Conservation (phyloP, 1,140 invertebrate genomes). For the Trachelipus rathkii region DNA sequence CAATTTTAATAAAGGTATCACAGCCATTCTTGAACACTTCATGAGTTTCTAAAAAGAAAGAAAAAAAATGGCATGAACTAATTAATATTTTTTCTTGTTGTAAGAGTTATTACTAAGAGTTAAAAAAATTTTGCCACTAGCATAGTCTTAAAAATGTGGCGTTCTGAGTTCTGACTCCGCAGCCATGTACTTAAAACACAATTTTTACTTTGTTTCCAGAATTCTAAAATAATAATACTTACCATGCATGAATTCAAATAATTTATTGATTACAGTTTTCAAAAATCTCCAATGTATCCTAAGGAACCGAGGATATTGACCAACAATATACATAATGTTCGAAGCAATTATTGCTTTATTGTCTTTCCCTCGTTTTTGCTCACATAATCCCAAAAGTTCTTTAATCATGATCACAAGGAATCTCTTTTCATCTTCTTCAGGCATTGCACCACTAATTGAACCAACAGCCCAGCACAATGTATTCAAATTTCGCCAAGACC, state of each 20-base stretch:
- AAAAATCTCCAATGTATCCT: conserved; percentile 99
- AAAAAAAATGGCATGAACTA: conserved; percentile 24
- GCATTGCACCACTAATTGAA: conserved; percentile 97
- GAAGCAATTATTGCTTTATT: conserved; percentile 99
- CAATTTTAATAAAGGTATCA: conserved; percentile 99
- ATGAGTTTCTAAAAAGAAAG: conserved; percentile 86
- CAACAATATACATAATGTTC: conserved; percentile 99
- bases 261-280: conserved; percentile 99
- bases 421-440: conserved; percentile 98
- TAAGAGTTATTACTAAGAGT: too few relatives aligned
- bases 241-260: conserved; percentile 99
- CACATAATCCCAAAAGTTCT: conserved; percentile 94
- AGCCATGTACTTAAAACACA: too few relatives aligned
- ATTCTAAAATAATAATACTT: too few relatives aligned
- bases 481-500: conserved; percentile 99
- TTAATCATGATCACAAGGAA: conserved; percentile 99
- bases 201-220: too few relatives aligned
- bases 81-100: background rate
- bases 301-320: conserved; percentile 97
- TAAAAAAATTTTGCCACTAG: too few relatives aligned
- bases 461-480: conserved; percentile 99
- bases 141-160: too few relatives aligned
- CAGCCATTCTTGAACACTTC: conserved; percentile 99
- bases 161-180: too few relatives aligned
- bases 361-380: conserved; percentile 99